A percentile compares a stretch with the other conserved stretches of the same genome.
phyloP scores from a whole-genome alignment of 2,113 vertebrate genomes.

The Hiodon alosoides region DNA sequence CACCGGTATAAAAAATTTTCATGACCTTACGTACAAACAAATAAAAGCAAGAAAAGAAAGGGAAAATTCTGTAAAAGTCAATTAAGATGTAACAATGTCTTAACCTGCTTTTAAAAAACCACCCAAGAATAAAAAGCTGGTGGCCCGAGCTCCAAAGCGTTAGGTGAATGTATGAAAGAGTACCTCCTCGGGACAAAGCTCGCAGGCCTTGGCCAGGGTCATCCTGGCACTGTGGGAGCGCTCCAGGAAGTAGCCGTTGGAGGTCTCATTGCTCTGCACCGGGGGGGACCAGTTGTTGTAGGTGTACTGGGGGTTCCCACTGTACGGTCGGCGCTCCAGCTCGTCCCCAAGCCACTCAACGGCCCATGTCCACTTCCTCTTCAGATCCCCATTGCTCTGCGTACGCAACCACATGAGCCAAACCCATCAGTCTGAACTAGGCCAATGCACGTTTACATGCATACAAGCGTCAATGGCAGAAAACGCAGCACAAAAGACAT shows the following conservation, averaged over 20 bases:
- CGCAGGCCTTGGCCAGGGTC: conserved; percentile 98
- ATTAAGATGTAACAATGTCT: no score
- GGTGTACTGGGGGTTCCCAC: conserved; percentile 94
- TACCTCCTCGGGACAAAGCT: conserved; percentile 98
- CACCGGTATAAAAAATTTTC: no score
- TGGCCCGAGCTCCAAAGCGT: no score
- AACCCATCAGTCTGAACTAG: neutral
- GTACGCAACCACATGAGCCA: conserved; percentile 17
- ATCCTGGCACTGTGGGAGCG: conserved; percentile 97
- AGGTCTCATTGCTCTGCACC: conserved; percentile 98
- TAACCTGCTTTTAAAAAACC: no score
- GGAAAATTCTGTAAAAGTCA: no score
- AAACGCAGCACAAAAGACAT: no score
- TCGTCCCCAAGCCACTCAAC: conserved; percentile 98
- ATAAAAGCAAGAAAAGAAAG: no score
- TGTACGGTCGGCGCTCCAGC: conserved; percentile 91
- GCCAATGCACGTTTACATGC: neutral
- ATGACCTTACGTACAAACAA: no score
- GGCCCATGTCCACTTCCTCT: conserved; percentile 99
- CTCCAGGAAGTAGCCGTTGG: conserved; percentile 98
- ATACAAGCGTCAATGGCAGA: neutral
- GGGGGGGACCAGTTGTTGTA: conserved; percentile 99
- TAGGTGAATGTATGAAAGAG: conserved; percentile 16
- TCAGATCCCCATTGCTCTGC: conserved; percentile 96
- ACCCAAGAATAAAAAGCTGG: no score